phyloP scores from a whole-genome alignment of 2,797 vertebrate genomes.

The Ctenopoma multispine region DNA sequence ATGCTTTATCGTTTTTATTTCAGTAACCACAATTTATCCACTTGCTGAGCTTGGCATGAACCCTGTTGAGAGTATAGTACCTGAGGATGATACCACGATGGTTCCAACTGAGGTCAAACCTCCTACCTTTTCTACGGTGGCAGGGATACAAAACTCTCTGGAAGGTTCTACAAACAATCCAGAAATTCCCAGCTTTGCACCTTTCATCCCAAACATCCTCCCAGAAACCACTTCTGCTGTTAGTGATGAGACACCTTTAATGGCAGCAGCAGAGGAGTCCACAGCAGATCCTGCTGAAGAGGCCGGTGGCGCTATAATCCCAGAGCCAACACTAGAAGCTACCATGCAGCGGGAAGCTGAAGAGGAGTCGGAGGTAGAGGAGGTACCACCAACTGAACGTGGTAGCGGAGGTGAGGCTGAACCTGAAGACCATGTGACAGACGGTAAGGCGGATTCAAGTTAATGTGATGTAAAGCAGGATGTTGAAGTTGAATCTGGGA shows the following conservation, averaged over 20 bases:
- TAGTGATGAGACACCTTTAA: slow-evolving; percentile 36
- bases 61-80: background rate
- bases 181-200: slow-evolving; percentile 64
- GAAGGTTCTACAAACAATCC: slow-evolving; percentile 44
- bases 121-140: slow-evolving; percentile 56
- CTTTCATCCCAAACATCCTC: slow-evolving; percentile 56
- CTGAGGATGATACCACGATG: slow-evolving; percentile 7
- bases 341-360: slow-evolving; percentile 35
- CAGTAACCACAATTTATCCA: slow-evolving; percentile 70
- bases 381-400: slow-evolving; percentile 18
- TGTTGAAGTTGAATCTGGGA: slow-evolving; percentile 20
- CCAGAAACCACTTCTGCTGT: slow-evolving; percentile 32
- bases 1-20: slow-evolving; percentile 31
- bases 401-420: slow-evolving; percentile 37
- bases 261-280: slow-evolving; percentile 42
- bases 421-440: slow-evolving; percentile 38
- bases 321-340: slow-evolving; percentile 30
- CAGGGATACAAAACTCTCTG: slow-evolving; percentile 46
- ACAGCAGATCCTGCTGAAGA: slow-evolving; percentile 31
- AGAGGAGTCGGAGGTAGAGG: slow-evolving; percentile 43
- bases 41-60: slow-evolving; percentile 51
- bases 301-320: background rate
- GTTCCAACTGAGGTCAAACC: background rate
- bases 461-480: slow-evolving; percentile 29
- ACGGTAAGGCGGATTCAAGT: slow-evolving; percentile 48